Conservation (phyloP, 2,888 invertebrate species). For the Euzophera pinguis region DNA sequence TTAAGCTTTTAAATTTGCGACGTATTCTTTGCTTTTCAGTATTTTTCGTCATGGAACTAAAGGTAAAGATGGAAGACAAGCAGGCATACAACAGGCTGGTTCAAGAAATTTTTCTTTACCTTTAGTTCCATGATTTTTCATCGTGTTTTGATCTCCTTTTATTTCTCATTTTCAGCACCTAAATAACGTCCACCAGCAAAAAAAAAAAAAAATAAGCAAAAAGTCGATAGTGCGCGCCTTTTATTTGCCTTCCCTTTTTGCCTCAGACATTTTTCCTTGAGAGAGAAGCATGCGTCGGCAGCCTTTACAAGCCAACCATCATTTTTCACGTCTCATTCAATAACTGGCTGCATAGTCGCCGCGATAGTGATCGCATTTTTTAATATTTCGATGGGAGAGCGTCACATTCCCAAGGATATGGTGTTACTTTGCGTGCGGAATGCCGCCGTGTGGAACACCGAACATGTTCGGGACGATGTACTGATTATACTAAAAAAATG, state of each 20-base stretch:
- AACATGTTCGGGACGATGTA: conserved; percentile 2
- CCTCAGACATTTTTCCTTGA: conserved; percentile 19
- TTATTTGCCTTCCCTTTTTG: conserved; percentile 18
- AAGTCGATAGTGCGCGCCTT: conserved; percentile 21
- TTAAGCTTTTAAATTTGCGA: background rate
- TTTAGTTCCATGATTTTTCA: too few species aligned
- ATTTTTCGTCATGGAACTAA: too few species aligned
- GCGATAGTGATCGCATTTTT: conserved; percentile 77
- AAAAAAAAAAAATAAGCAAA: background rate
- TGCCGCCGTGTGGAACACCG: conserved; percentile 30
- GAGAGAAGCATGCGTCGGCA: conserved; percentile 59
- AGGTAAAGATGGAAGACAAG: too few species aligned
- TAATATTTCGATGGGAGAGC: conserved; percentile 74
- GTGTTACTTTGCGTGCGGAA: conserved; percentile 78
- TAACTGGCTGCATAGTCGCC: conserved; percentile 72
- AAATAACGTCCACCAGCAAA: too few species aligned
- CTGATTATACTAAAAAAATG: background rate
- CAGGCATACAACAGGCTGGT: too few species aligned
- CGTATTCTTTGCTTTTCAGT: background rate
- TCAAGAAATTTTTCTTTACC: too few species aligned
- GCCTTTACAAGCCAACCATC: conserved; percentile 70
- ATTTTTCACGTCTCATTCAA: conserved; percentile 80
- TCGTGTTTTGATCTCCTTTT: too few species aligned
- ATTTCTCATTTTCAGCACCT: too few species aligned
- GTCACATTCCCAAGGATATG: conserved; percentile 76